These are phyloP conservation scores for Girardinichthys multiradiatus DNA, from an alignment of 2,113 vertebrate genomes.

Conservation along the genomic window DNA sequence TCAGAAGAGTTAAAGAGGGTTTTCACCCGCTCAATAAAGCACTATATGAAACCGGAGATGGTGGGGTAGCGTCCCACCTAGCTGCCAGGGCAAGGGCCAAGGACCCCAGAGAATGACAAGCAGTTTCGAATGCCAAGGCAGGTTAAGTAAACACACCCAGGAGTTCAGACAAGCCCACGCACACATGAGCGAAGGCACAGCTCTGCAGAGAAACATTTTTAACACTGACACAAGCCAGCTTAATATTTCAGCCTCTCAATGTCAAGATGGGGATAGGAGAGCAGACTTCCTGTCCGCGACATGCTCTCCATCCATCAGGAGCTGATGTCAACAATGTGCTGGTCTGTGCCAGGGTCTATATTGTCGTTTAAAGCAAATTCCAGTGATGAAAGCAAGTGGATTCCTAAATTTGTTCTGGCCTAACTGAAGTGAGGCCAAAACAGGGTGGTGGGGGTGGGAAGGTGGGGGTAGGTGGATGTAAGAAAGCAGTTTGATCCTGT, in stretches of 20 bases:
- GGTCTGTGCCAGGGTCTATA: background rate
- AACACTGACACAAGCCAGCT: conserved; percentile 54
- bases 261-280: conserved; percentile 59
- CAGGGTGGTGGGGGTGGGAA: too few relatives aligned
- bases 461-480: conserved; percentile 20
- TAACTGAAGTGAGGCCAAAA: background rate
- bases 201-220: conserved; percentile 42
- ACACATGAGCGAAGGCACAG: conserved; percentile 9
- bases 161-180: conserved; percentile 46
- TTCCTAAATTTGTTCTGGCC: conserved; percentile 6
- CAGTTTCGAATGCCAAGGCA: conserved; percentile 57
- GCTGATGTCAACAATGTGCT: conserved; percentile 26
- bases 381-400: background rate
- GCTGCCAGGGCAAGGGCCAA: conserved; percentile 65
- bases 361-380: background rate
- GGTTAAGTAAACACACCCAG: conserved; percentile 70
- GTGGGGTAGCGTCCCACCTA: conserved; percentile 54
- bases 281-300: conserved; percentile 70
- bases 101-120: conserved; percentile 53
- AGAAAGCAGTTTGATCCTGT: conserved; percentile 44
- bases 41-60: conserved; percentile 66
- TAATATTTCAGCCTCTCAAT: conserved; percentile 61
- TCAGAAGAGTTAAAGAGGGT: conserved; percentile 41
- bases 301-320: conserved; percentile 47
- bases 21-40: conserved; percentile 55